Conservation (phyloP, 2,797 vertebrate species). For the Garrulus glandarius region DNA sequence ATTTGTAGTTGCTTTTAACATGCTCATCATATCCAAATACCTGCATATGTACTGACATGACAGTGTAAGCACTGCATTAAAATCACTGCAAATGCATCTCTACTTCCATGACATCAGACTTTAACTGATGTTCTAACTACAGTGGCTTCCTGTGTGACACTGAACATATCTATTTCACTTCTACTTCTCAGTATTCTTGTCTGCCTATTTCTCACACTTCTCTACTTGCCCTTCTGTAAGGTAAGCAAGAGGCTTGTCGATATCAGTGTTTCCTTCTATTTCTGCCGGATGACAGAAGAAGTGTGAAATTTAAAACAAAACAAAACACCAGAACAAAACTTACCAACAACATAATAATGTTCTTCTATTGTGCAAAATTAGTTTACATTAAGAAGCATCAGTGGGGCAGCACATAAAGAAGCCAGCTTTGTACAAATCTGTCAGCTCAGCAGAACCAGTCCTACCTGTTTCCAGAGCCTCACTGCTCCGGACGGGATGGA, state of each 20-base stretch:
- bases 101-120: not conserved
- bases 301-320: not conserved
- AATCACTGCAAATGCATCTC: not conserved
- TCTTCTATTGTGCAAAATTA: not conserved
- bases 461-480: constrained; percentile 37
- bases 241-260: not conserved
- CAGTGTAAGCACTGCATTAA: not conserved
- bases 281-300: not conserved
- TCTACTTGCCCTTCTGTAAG: not conserved
- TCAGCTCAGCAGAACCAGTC: constrained; percentile 31
- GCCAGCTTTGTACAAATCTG: not conserved
- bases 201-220: not conserved
- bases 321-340: not conserved
- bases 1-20: not conserved
- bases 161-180: not conserved
- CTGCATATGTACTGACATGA: fast-evolving
- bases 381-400: not conserved
- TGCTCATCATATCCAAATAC: not conserved
- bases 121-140: not conserved
- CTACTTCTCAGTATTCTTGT: not conserved
- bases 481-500: not conserved
- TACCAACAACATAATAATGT: fast-evolving
- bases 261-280: not conserved
- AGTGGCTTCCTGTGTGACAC: not conserved
- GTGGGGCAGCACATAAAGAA: not conserved